These are phyloP conservation scores for Phoenicopterus ruber DNA, from an alignment of 2,113 vertebrate genomes.

Conservation along the genomic window DNA sequence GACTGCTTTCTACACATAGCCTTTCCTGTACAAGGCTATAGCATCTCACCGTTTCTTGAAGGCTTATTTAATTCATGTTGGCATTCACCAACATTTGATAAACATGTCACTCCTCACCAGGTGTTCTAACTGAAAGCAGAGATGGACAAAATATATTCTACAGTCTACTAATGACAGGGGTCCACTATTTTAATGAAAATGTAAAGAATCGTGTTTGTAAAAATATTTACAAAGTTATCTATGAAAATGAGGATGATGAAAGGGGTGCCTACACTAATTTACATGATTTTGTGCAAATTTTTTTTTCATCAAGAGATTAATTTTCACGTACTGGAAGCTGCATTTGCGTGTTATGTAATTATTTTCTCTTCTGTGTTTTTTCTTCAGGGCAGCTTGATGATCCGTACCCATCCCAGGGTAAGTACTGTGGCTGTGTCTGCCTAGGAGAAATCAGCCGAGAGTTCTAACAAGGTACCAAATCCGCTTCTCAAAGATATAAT, in stretches of 20 bases:
- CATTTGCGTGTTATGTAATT: constrained; percentile 17
- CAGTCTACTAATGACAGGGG: not conserved
- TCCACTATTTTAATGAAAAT: constrained; percentile 33
- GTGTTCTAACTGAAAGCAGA: constrained; percentile 65
- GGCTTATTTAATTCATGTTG: constrained; percentile 73
- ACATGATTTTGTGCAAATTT: not conserved
- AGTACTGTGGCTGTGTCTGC: not conserved
- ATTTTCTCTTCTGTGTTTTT: not conserved
- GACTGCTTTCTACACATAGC: constrained; percentile 34
- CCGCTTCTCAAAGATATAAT: constrained; percentile 77
- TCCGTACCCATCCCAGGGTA: not conserved
- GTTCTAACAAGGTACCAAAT: constrained; percentile 48
- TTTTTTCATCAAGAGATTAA: not conserved
- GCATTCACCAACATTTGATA: constrained; percentile 73
- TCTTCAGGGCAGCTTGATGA: not conserved
- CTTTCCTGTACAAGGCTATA: constrained; percentile 36
- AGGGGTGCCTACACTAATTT: constrained; percentile 15
- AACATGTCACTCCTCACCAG: constrained; percentile 71
- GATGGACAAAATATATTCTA: not conserved
- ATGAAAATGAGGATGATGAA: constrained; percentile 45
- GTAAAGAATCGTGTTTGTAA: constrained; percentile 6
- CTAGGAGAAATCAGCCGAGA: constrained; percentile 43
- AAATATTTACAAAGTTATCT: constrained; percentile 34
- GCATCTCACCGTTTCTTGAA: constrained; percentile 60
- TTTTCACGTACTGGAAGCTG: not conserved